phyloP scores from a whole-genome alignment of 2,888 invertebrate genomes.

The Eudasyphora cyanicolor region DNA sequence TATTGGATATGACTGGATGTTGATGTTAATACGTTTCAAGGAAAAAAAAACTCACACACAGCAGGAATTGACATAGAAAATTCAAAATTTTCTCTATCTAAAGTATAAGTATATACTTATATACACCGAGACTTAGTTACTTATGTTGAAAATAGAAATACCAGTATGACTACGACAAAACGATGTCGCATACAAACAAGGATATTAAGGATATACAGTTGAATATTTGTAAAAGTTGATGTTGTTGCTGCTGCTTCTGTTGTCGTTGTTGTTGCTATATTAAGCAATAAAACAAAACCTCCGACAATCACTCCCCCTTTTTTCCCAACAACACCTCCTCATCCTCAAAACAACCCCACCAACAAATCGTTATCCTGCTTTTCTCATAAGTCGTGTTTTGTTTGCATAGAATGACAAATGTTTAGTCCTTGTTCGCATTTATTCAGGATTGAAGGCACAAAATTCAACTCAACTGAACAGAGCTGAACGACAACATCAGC shows the following conservation, averaged over 20 bases:
- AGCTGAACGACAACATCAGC: slow-evolving; percentile 6
- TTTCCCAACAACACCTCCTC: not conserved
- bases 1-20: not conserved
- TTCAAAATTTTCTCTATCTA: slow-evolving; percentile 1
- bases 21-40: slow-evolving; percentile 10
- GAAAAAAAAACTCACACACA: no score
- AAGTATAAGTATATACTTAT: not conserved
- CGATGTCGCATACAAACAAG: not conserved
- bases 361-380: no score
- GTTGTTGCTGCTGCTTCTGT: no score
- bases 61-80: slow-evolving; percentile 13
- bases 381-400: slow-evolving; percentile 12
- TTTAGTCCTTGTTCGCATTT: slow-evolving; percentile 28
- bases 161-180: no score
- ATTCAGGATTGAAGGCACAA: not conserved
- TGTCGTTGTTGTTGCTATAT: no score
- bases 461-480: no score
- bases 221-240: slow-evolving; percentile 5
- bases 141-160: not conserved
- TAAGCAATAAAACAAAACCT: slow-evolving; percentile 17
- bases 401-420: slow-evolving; percentile 25
- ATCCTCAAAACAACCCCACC: no score
- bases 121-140: not conserved
- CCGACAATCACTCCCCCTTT: not conserved
- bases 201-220: not conserved